phyloP scores from a whole-genome alignment of 2,888 invertebrate genomes.

The Podotricha telesiphe region DNA sequence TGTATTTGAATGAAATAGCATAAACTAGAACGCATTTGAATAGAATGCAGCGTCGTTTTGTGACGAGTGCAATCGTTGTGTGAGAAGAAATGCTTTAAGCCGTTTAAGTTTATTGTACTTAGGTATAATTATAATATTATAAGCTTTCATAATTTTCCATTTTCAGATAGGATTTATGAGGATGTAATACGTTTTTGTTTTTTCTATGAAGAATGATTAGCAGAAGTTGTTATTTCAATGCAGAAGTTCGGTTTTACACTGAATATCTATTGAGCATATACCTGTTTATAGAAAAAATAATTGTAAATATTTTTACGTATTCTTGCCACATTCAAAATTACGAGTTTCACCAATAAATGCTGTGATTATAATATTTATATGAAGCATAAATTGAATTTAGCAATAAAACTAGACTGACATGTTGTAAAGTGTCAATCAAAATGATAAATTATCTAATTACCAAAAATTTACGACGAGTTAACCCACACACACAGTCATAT shows the following conservation, averaged over 20 bases:
- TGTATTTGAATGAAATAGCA: conserved; percentile 24
- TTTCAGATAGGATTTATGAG: not conserved
- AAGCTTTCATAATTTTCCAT: not conserved
- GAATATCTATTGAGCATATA: too few species aligned
- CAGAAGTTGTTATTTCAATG: too few species aligned
- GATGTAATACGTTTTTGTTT: not conserved
- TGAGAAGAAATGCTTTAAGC: not conserved
- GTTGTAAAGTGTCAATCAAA: conserved; percentile 3
- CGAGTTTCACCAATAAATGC: not conserved
- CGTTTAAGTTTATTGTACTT: not conserved
- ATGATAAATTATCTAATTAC: not conserved
- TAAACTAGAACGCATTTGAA: conserved; percentile 27
- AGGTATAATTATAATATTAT: not conserved
- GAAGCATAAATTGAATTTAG: not conserved
- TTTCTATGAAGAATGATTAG: too few species aligned
- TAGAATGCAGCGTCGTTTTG: conserved; percentile 19
- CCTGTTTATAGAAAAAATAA: too few species aligned
- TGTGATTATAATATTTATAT: not conserved
- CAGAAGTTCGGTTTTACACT: too few species aligned
- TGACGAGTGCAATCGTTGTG: conserved; percentile 18
- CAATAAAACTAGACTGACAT: not conserved
- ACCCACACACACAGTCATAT: not conserved
- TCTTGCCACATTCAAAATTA: not conserved
- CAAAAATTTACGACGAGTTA: not conserved
- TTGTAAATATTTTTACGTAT: too few species aligned